These are phyloP conservation scores for Puntigrus tetrazona DNA, from an alignment of 2,113 vertebrate genomes.

Conservation along the genomic window DNA sequence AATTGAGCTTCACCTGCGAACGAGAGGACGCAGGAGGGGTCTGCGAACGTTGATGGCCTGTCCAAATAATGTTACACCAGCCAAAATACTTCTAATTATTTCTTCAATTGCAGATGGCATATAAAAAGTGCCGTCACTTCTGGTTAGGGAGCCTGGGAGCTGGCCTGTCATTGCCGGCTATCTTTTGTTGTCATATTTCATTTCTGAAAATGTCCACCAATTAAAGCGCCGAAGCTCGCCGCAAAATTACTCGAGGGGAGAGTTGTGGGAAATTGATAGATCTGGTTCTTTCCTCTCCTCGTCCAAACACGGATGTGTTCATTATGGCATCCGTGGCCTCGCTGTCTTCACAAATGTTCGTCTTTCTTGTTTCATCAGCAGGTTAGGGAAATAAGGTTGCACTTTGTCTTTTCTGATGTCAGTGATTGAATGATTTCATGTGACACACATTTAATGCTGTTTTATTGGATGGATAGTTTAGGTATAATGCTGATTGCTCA, in stretches of 20 bases:
- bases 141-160: conserved; percentile 76
- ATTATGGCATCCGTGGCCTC: neutral
- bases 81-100: conserved; percentile 74
- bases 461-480: neutral
- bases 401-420: neutral
- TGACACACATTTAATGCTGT: neutral
- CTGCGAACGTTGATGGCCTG: conserved; percentile 58
- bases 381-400: neutral
- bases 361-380: neutral
- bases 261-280: conserved; percentile 36
- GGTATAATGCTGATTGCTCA: neutral
- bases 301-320: neutral
- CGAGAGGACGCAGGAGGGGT: conserved; percentile 42
- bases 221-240: conserved; percentile 51
- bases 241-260: conserved; percentile 34
- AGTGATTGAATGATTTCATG: neutral
- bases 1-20: conserved; percentile 52
- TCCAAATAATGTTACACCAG: conserved; percentile 67
- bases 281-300: conserved; percentile 37
- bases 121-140: conserved; percentile 85
- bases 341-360: neutral
- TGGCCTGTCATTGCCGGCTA: conserved; percentile 71
- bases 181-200: conserved; percentile 84
- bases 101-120: conserved; percentile 63
- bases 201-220: conserved; percentile 78